phyloP scores from a whole-genome alignment of 2,797 vertebrate species.

The Lepidocolaptes lacrymiger region DNA sequence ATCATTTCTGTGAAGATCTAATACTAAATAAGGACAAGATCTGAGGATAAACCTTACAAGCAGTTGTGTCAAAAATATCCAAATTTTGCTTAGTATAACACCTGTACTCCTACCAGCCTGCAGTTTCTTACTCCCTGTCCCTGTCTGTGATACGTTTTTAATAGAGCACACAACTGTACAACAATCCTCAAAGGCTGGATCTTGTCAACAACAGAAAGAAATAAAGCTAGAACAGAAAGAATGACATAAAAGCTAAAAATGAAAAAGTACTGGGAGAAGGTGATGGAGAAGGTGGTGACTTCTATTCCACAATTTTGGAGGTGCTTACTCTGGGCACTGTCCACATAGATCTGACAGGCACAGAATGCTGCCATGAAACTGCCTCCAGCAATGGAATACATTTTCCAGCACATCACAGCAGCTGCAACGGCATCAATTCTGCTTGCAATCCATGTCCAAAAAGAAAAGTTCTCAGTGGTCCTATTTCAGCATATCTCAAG shows the following conservation, averaged over 20 bases:
- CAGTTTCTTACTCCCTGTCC: not conserved
- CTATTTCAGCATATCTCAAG: conserved; percentile 76
- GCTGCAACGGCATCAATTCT: conserved; percentile 46
- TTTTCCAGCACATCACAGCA: conserved; percentile 69
- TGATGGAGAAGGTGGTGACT: not conserved
- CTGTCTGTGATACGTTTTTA: not conserved
- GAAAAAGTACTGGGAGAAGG: not conserved
- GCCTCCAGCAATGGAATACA: conserved; percentile 72
- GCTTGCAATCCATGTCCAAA: conserved; percentile 63
- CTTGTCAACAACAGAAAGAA: not conserved
- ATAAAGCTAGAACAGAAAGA: not conserved
- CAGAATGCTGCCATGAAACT: conserved; percentile 64
- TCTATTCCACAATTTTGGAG: conserved; percentile 32
- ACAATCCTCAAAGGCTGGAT: conserved; percentile 4
- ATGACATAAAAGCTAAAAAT: not conserved
- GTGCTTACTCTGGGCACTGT: conserved; percentile 45
- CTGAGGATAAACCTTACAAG: conserved; percentile 52
- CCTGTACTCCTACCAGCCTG: not conserved
- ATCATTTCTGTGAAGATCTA: conserved; percentile 50
- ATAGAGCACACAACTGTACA: not conserved
- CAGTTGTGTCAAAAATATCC: conserved; percentile 25
- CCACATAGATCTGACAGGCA: conserved; percentile 51
- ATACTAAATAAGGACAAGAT: conserved; percentile 64
- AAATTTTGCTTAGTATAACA: conserved; percentile 16
- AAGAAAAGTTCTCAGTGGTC: conserved; percentile 73